Percentiles rank a stretch among this genome's conserved stretches.
Conservation (phyloP, 2,888 invertebrate genomes). For the Palloptera scutellata region DNA sequence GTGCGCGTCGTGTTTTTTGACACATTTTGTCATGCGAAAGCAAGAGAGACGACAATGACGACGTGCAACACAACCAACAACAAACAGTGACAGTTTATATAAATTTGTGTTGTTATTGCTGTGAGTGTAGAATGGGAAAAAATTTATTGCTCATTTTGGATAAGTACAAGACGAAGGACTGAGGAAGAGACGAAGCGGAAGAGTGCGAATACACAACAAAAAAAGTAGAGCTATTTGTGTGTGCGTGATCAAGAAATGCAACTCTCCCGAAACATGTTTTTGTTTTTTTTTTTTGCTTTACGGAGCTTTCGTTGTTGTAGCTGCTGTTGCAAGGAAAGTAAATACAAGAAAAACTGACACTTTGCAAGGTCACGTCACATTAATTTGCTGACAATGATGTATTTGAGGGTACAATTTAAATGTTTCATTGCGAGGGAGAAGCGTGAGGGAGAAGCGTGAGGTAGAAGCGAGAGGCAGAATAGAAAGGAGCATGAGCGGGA, state of each 20-base stretch:
- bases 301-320: background rate
- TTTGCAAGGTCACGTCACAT: slow-evolving; percentile 58
- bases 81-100: slow-evolving; percentile 49
- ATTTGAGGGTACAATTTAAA: no score
- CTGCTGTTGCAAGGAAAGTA: background rate
- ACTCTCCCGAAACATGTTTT: slow-evolving; percentile 20
- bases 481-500: no score
- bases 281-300: slow-evolving; percentile 2
- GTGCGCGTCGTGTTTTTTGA: slow-evolving; percentile 42
- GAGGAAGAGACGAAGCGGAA: background rate
- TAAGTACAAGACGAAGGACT: background rate
- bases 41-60: background rate
- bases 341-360: slow-evolving; percentile 47
- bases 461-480: no score
- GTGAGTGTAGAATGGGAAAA: background rate
- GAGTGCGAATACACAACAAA: no score
- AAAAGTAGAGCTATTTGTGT: background rate
- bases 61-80: slow-evolving; percentile 9
- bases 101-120: slow-evolving; percentile 42
- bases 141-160: slow-evolving; percentile 11
- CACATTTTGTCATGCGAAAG: slow-evolving; percentile 50
- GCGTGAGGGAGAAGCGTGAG: no score
- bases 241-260: slow-evolving; percentile 26
- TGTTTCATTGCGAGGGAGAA: no score
- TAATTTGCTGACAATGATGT: slow-evolving; percentile 42